These are phyloP conservation scores for Listrodromus nycthemerus DNA, from an alignment of 2,888 invertebrate genomes.

Conservation along the genomic window DNA sequence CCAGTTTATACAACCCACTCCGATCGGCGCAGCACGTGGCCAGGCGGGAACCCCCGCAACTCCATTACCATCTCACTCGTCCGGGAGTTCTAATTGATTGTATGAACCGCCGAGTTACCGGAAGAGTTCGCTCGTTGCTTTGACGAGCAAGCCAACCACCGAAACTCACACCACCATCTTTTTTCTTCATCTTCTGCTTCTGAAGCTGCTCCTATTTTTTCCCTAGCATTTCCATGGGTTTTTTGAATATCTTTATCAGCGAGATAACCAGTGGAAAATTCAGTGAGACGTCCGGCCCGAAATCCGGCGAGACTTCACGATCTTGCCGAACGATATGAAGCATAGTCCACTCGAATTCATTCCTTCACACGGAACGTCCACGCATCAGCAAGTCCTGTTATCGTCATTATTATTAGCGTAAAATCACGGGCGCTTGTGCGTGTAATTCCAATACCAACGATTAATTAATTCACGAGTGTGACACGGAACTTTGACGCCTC, in stretches of 20 bases:
- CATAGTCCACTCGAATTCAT: not conserved
- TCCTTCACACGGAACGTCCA: not conserved
- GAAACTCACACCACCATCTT: slow-evolving; percentile 59
- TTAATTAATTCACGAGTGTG: slow-evolving; percentile 68
- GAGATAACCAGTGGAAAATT: not conserved
- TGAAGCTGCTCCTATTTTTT: slow-evolving; percentile 33
- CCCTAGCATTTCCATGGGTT: not conserved
- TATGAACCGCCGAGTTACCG: slow-evolving; percentile 74
- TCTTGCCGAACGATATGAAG: not conserved
- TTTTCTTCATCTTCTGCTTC: slow-evolving; percentile 58
- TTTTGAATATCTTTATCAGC: not conserved
- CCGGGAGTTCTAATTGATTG: slow-evolving; percentile 80
- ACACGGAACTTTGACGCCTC: slow-evolving; percentile 20
- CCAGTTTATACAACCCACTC: slow-evolving; percentile 75
- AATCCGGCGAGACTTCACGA: too few species aligned
- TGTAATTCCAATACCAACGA: slow-evolving; percentile 62
- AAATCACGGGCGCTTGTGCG: slow-evolving; percentile 43
- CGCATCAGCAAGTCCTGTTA: not conserved
- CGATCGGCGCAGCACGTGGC: slow-evolving; percentile 22
- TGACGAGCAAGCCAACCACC: slow-evolving; percentile 39
- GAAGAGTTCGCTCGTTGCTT: slow-evolving; percentile 74
- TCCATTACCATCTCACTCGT: slow-evolving; percentile 79
- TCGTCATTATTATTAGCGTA: slow-evolving; percentile 15
- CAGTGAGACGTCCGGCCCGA: not conserved
- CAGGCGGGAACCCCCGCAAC: slow-evolving; percentile 64